Evolutionary conservation across 2,797 vertebrate species (phyloP).

Genomic region (Bucorvus abyssinicus): DNA sequence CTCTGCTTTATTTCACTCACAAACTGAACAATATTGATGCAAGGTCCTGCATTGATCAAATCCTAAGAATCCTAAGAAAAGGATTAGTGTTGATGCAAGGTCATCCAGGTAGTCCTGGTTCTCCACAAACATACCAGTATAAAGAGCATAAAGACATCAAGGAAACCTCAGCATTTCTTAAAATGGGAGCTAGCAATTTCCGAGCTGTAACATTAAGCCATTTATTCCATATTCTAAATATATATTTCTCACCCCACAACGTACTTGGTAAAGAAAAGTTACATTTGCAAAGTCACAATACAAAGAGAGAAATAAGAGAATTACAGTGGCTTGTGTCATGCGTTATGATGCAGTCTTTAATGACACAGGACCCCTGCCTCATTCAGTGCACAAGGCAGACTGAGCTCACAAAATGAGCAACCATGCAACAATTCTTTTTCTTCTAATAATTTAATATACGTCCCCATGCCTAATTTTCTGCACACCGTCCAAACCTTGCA

Average conservation of each 20-base stretch:
- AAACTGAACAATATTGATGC: background rate
- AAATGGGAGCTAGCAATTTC: background rate
- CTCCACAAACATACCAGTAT: background rate
- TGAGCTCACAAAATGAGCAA: background rate
- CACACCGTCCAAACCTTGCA: background rate
- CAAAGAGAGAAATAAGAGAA: background rate
- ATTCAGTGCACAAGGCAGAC: background rate
- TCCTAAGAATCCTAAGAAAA: no score
- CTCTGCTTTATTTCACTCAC: background rate
- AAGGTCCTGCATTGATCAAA: no score
- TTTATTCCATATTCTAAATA: background rate
- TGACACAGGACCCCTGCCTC: background rate
- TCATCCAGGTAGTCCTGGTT: background rate
- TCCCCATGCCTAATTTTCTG: conserved; percentile 1
- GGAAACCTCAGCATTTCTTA: background rate
- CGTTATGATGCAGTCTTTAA: background rate
- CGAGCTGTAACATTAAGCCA: background rate
- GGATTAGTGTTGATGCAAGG: background rate
- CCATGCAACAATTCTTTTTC: background rate
- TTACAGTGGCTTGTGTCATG: background rate
- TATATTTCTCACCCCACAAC: background rate
- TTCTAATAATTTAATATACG: background rate
- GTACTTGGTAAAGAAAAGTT: background rate
- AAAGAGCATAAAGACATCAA: background rate
- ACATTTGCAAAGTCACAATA: rapidly evolving